Evolutionary conservation across 2,888 invertebrate species (phyloP).

Genomic region (Drosophila atripex): DNA sequence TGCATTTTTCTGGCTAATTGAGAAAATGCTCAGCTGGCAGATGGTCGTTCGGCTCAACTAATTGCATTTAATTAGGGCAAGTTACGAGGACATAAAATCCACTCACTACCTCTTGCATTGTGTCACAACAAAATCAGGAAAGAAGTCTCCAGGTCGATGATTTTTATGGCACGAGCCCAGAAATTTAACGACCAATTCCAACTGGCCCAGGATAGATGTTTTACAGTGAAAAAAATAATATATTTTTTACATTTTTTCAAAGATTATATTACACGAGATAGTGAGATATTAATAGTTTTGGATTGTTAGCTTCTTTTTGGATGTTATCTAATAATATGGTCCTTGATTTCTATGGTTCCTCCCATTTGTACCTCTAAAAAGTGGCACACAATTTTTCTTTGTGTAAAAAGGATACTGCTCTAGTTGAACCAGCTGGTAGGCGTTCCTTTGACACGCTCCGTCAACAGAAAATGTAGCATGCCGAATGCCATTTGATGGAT

Average conservation of each 20-base stretch:
- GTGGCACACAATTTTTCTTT: not conserved
- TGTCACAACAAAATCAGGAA: constrained; percentile 65
- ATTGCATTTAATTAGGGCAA: constrained; percentile 75
- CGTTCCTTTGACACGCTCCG: constrained; percentile 74
- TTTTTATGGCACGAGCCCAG: constrained; percentile 62
- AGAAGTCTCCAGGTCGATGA: constrained; percentile 61
- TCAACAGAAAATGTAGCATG: constrained; percentile 61
- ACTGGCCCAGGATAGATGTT: constrained; percentile 7
- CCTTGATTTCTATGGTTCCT: not conserved
- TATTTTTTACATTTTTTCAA: too few relatives aligned
- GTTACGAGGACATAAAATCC: constrained; percentile 55
- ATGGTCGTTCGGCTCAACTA: constrained; percentile 48
- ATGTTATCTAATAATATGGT: not conserved
- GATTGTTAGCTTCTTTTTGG: not conserved
- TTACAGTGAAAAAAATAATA: constrained; percentile 10
- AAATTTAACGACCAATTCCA: constrained; percentile 68
- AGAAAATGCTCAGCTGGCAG: constrained; percentile 35
- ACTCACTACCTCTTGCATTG: constrained; percentile 34
- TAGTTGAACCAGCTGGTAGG: constrained; percentile 62
- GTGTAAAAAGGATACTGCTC: constrained; percentile 29
- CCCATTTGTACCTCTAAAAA: not conserved
- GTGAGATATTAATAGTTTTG: too few relatives aligned
- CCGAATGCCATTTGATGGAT: constrained; percentile 74
- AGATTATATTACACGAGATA: not conserved
- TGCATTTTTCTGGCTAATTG: constrained; percentile 63